Evolutionary conservation across 2,888 invertebrate genomes (phyloP).

Genomic region (Germaria angustata): DNA sequence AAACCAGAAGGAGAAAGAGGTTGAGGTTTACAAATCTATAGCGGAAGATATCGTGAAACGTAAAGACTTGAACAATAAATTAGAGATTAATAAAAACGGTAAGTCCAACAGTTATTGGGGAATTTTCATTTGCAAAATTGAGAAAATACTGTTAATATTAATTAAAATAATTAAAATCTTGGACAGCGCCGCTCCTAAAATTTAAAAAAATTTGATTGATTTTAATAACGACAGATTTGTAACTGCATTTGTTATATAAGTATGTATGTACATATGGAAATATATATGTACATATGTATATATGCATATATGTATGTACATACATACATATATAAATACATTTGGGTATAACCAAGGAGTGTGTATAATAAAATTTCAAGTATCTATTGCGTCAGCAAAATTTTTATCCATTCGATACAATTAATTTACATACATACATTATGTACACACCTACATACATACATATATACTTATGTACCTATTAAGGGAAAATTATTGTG

Average conservation of each 20-base stretch:
- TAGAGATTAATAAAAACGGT: slow-evolving; percentile 33
- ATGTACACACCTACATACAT: neutral
- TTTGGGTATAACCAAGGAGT: neutral
- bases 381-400: slow-evolving; percentile 47
- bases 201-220: too few relatives aligned
- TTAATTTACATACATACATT: neutral
- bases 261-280: neutral
- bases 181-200: too few relatives aligned
- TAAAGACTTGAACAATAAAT: slow-evolving; percentile 17
- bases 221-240: too few relatives aligned
- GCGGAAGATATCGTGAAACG: slow-evolving; percentile 70
- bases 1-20: slow-evolving; percentile 39
- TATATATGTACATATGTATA: neutral
- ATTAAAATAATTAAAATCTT: too few relatives aligned
- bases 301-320: neutral
- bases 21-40: slow-evolving; percentile 73
- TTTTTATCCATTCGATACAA: neutral
- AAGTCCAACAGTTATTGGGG: too few relatives aligned
- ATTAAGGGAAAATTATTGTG: too few relatives aligned
- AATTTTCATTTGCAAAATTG: too few relatives aligned
- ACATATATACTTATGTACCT: too few relatives aligned
- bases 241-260: neutral
- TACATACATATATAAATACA: neutral
- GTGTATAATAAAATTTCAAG: slow-evolving; percentile 15
- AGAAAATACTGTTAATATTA: too few relatives aligned